A percentile compares a stretch with the other conserved stretches of the same genome.
These are phyloP conservation scores for Trissoscelio sp. DNA, from an alignment of 2,888 invertebrate genomes.

Conservation along the genomic window DNA sequence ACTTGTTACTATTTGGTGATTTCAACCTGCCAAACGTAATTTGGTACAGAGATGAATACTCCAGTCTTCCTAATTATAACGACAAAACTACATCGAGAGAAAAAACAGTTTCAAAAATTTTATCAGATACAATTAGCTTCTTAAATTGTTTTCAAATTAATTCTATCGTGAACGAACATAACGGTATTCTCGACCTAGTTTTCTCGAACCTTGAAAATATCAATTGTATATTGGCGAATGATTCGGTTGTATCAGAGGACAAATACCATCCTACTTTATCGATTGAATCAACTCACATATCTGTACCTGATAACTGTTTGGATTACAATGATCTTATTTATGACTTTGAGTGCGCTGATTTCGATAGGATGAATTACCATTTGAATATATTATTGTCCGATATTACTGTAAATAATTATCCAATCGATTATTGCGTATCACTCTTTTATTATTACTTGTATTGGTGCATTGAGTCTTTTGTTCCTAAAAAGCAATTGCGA, in stretches of 20 bases:
- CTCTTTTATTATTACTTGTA: conserved; percentile 1
- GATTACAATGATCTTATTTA: neutral
- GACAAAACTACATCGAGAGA: neutral
- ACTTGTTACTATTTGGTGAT: conserved; percentile 6
- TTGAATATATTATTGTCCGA: neutral
- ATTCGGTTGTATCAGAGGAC: neutral
- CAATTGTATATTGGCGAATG: neutral
- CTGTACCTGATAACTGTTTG: neutral
- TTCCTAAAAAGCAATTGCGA: conserved; percentile 3
- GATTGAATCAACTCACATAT: neutral
- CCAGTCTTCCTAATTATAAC: neutral
- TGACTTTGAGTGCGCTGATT: neutral
- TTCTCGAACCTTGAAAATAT: neutral
- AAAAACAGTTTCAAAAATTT: neutral
- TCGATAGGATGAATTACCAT: neutral
- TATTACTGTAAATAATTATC: conserved; percentile 1
- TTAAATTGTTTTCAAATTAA: neutral
- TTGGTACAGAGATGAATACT: neutral
- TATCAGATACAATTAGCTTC: neutral
- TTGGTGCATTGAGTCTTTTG: conserved; percentile 3
- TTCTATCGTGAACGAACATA: neutral
- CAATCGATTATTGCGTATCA: neutral
- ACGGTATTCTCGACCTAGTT: neutral
- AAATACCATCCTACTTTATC: neutral
- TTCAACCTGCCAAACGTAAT: neutral